Conservation (phyloP, 2,888 invertebrate genomes). For the Palloptera scutellata region DNA sequence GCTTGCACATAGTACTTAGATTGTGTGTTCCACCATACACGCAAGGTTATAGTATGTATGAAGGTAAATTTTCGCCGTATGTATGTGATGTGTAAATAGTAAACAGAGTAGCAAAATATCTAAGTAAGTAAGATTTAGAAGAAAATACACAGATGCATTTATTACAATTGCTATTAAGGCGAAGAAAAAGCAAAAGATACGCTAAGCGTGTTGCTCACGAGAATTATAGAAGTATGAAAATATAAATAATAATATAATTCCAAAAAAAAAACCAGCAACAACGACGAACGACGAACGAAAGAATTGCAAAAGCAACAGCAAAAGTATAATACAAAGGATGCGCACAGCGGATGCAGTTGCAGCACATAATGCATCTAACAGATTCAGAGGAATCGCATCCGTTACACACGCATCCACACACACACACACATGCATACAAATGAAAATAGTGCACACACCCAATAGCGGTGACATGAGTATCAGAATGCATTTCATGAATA, state of each 20-base stretch:
- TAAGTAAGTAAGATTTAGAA: too few species aligned
- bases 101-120: too few species aligned
- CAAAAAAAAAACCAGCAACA: not conserved
- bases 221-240: too few species aligned
- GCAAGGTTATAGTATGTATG: too few species aligned
- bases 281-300: not conserved
- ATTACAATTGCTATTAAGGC: not conserved
- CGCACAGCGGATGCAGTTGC: conserved; percentile 2
- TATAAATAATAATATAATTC: not conserved
- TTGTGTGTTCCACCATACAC: too few species aligned
- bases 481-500: too few species aligned
- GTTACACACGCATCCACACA: conserved; percentile 37
- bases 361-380: conserved; percentile 24
- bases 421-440: conserved; percentile 20
- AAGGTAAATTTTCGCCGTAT: too few species aligned
- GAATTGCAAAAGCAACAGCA: not conserved
- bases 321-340: not conserved
- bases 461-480: too few species aligned
- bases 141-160: not conserved
- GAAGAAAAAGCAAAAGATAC: not conserved
- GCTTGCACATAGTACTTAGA: too few species aligned
- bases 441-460: not conserved
- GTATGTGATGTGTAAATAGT: not conserved
- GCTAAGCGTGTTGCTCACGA: too few species aligned
- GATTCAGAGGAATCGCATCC: conserved; percentile 44